phyloP scores from a whole-genome alignment of 30 jellyfish, hydroid and myxozoan genomes.

The Catostylus mosaicus region DNA sequence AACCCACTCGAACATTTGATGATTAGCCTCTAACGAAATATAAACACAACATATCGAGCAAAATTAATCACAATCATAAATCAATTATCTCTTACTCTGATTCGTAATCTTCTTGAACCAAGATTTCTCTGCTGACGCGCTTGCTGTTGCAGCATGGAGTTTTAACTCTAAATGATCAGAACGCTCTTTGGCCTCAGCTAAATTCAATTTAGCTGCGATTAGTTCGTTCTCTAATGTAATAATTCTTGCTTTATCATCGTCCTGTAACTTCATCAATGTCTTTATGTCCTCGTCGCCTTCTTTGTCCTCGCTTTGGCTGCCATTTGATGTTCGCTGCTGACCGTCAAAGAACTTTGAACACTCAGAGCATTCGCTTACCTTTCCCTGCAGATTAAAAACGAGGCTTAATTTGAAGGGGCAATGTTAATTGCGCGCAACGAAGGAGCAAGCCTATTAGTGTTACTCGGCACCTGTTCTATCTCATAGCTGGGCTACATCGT shows the following conservation, averaged over 20 bases:
- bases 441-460: no score
- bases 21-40: no score
- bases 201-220: conserved; percentile 69
- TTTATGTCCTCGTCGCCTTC: conserved; percentile 27
- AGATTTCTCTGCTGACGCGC: conserved; percentile 82
- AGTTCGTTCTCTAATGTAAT: conserved; percentile 72
- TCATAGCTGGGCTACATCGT: no score
- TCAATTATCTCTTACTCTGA: conserved; percentile 26
- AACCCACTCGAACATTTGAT: no score
- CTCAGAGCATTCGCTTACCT: conserved; percentile 50
- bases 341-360: conserved; percentile 39
- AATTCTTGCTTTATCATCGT: conserved; percentile 64
- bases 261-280: conserved; percentile 3
- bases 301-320: conserved; percentile 9
- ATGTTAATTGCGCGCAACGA: no score
- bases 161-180: conserved; percentile 83
- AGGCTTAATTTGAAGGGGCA: no score
- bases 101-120: conserved; percentile 86
- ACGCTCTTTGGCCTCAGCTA: conserved; percentile 85
- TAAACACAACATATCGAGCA: no score
- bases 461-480: no score
- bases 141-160: conserved; percentile 52
- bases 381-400: no score
- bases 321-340: background rate
- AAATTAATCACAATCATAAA: background rate